Evolutionary conservation across 2,797 vertebrate species (phyloP).

Genomic region (Antennarius maculatus): DNA sequence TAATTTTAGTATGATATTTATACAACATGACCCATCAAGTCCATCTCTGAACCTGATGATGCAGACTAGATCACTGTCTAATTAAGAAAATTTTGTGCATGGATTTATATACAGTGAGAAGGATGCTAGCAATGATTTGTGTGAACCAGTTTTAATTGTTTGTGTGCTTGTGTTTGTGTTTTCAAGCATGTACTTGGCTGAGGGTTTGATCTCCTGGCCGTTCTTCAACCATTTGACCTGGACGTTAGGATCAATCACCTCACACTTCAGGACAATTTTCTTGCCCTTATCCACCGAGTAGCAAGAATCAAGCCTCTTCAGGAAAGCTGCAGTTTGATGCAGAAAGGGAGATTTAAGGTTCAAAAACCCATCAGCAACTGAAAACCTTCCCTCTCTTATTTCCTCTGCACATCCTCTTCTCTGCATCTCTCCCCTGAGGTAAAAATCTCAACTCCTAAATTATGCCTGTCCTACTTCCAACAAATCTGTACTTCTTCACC

Average conservation of each 20-base stretch:
- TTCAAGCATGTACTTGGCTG: slow-evolving; percentile 84
- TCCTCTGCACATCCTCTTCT: neutral
- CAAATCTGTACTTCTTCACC: neutral
- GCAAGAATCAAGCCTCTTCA: slow-evolving; percentile 86
- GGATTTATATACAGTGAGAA: neutral
- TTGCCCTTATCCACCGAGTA: slow-evolving; percentile 91
- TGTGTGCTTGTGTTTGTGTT: slow-evolving; percentile 8
- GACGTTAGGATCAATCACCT: slow-evolving; percentile 84
- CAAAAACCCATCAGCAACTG: no score
- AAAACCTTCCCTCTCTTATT: no score
- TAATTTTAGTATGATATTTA: slow-evolving; percentile 71
- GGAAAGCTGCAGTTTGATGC: slow-evolving; percentile 80
- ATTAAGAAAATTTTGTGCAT: slow-evolving; percentile 27
- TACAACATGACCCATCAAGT: slow-evolving; percentile 48
- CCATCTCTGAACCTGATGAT: slow-evolving; percentile 40
- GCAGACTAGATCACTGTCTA: slow-evolving; percentile 8
- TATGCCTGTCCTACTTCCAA: slow-evolving; percentile 8
- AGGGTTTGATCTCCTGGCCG: slow-evolving; percentile 90
- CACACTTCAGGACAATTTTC: slow-evolving; percentile 87
- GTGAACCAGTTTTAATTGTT: neutral
- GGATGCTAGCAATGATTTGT: neutral
- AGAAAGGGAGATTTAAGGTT: neutral
- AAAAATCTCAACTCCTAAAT: slow-evolving; percentile 12
- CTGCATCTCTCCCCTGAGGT: slow-evolving; percentile 5
- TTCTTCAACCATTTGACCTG: slow-evolving; percentile 93